Percentiles rank a stretch among this genome's conserved stretches.
phyloP scores from a whole-genome alignment of 1,140 invertebrate genomes.

The Mya arenaria region DNA sequence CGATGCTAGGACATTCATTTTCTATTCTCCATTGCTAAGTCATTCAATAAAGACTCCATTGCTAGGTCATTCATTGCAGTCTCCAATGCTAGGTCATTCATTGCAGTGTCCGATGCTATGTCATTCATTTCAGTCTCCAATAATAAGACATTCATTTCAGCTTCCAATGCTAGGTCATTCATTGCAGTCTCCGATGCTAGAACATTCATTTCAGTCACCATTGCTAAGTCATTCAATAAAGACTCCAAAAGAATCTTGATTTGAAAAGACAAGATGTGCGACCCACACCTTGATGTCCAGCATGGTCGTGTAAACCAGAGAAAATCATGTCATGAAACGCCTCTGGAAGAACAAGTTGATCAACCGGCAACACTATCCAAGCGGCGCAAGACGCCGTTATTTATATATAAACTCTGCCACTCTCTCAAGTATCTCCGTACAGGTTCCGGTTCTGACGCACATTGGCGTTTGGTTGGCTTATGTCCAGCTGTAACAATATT shows the following conservation, averaged over 20 bases:
- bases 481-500: background rate
- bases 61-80: too few species aligned
- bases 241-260: conserved; percentile 42
- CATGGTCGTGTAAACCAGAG: conserved; percentile 36
- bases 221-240: too few species aligned
- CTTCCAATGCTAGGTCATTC: too few species aligned
- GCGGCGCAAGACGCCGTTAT: conserved; percentile 42
- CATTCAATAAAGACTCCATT: too few species aligned
- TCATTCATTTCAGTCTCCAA: too few species aligned
- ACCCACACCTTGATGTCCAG: conserved; percentile 1
- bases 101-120: too few species aligned
- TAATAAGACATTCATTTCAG: too few species aligned
- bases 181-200: too few species aligned
- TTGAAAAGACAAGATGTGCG: background rate
- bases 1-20: too few species aligned
- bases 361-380: background rate
- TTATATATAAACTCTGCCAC: conserved; percentile 20
- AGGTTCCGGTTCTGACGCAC: background rate
- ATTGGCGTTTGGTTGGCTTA: background rate
- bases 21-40: too few species aligned
- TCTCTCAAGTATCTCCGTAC: conserved; percentile 33
- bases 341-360: conserved; percentile 14
- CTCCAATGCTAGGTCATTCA: too few species aligned
- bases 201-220: too few species aligned
- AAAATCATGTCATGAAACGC: background rate